Percentiles rank a stretch among this genome's conserved stretches.
Evolutionary conservation across 2,113 vertebrate species (phyloP).

Genomic region (rabbit (Oryctolagus cuniculus)): DNA sequence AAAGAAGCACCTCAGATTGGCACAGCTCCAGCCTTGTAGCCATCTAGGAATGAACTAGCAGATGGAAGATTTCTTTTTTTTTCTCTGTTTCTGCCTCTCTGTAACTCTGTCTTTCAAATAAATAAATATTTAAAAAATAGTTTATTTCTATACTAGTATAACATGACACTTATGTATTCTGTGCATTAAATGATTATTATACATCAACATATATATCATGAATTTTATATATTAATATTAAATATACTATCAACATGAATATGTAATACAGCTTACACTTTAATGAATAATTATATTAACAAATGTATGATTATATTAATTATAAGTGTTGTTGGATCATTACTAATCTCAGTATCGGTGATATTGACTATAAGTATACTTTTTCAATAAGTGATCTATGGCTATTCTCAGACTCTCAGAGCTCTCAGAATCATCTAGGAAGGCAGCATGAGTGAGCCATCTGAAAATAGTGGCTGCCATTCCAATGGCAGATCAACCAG

Average conservation of each 20-base stretch:
- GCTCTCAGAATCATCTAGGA: fast-evolving
- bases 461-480: fast-evolving
- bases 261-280: not conserved
- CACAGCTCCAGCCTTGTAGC: too few relatives aligned
- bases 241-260: not conserved
- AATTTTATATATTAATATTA: not conserved
- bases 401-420: fast-evolving
- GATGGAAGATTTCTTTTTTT: too few relatives aligned
- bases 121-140: too few relatives aligned
- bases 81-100: too few relatives aligned
- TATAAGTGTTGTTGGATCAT: not conserved
- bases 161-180: not conserved
- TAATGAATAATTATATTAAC: not conserved
- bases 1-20: too few relatives aligned
- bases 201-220: not conserved
- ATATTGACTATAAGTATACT: not conserved
- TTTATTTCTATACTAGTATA: too few relatives aligned
- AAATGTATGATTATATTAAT: not conserved
- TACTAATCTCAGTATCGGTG: not conserved
- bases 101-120: too few relatives aligned
- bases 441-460: not conserved
- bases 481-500: too few relatives aligned
- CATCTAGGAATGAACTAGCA: too few relatives aligned
- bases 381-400: not conserved
- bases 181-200: not conserved